Base-by-base conservation (phyloP, 2,797 vertebrate genomes). In the Danio tinwini region DNA sequence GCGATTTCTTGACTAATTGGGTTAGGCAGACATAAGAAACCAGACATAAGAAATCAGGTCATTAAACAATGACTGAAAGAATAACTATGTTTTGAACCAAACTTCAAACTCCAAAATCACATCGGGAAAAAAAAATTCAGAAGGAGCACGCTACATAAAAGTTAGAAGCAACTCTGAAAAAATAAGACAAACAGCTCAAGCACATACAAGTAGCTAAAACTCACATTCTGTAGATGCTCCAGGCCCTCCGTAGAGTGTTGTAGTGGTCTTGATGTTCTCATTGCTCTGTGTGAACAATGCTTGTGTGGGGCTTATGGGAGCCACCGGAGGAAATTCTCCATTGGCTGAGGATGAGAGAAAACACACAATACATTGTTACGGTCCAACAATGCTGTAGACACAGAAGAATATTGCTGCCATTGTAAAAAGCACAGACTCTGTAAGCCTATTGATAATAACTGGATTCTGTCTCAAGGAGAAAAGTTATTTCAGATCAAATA, bases 241-340 rank as follows among this genome's bases (percentile, higher is more conserved):
- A 29, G 71, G 82, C 53, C 68, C 86, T 79, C 67, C 80, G 1
- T 84, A 74, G 72, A 85, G 88, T 0, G 91, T 81, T 6, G 87
- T 80, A 0, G 83, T 87, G 5, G 89, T 87, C 83, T 78, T 89
- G 75, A 55, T 74, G 44, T 72, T 87, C 50, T 68, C 73, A 45
- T 75, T 83, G 74, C 84, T 86, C 0, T 86, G 78, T 82, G 67
- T 74, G 13, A 84, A 69, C 0, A 84, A 85, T 37, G 70, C 37
- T 69, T 79, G 82, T 11, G 86, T 88, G 4, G 86, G 82, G 81
- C 83, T 88, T 63, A 86, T 82, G 14, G 87, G 67, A 78, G 37
- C 84, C 86, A 91, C 88, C 0, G 93, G 94, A 62, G 93, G 93
- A 81, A 90, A 94, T 83, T 95, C 93, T 4, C 93, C 94, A 44